phyloP scores from a whole-genome alignment of 2,113 vertebrate genomes.

The Callipepla squamata region DNA sequence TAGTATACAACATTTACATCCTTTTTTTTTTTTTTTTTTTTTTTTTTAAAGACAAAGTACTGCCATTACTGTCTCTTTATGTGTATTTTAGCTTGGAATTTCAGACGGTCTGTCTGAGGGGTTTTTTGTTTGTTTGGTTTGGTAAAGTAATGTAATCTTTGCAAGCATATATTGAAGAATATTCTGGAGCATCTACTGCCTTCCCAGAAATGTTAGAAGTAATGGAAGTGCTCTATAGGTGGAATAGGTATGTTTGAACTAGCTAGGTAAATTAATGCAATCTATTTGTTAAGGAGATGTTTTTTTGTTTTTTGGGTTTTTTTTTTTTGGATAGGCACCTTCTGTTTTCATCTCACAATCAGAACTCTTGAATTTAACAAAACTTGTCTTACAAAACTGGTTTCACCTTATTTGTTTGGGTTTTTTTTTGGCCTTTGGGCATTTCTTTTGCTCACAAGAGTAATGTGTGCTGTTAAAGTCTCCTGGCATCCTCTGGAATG shows the following conservation, averaged over 20 bases:
- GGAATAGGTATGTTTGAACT: conserved; percentile 76
- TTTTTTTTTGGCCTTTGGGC: conserved; percentile 48
- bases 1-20: conserved; percentile 82
- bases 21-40: conserved; percentile 70
- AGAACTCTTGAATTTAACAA: conserved; percentile 58
- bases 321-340: conserved; percentile 54
- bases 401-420: background rate
- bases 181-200: conserved; percentile 81
- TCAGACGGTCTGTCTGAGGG: conserved; percentile 59
- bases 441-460: conserved; percentile 63
- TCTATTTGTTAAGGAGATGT: conserved; percentile 61
- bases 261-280: conserved; percentile 72
- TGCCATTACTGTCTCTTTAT: conserved; percentile 78
- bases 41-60: conserved; percentile 60
- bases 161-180: conserved; percentile 79
- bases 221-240: conserved; percentile 77
- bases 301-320: background rate
- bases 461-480: conserved; percentile 46
- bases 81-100: conserved; percentile 80
- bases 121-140: background rate
- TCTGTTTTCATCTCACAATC: conserved; percentile 78
- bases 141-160: conserved; percentile 77
- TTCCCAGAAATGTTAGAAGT: conserved; percentile 79
- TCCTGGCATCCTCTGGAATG: conserved; percentile 28
- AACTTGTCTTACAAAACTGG: conserved; percentile 65